Evolutionary conservation across 2,888 invertebrate species (phyloP), one percentile per base, ranked within the genome.

Genomic region (Adelphocoris suturalis): DNA sequence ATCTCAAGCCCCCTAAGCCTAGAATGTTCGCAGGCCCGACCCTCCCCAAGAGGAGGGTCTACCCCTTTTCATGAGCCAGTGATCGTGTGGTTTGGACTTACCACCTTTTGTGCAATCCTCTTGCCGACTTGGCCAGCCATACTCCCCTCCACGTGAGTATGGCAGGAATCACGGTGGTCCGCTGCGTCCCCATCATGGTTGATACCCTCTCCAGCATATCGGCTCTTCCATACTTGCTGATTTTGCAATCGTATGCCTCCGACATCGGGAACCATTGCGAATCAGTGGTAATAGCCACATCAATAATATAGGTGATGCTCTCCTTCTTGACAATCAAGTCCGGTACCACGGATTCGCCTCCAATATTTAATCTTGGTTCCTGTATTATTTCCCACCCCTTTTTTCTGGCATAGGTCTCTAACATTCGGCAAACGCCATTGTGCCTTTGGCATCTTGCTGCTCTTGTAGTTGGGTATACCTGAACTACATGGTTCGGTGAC

Each of bases 281-380:
- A 23, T 78, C 37, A 37, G 78, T 78, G 78, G 78, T 16, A 37
- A 78, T 78, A 9, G 78, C 78, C 28, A 27, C 78, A 9, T 78
- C 78, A n/a, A 78, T 78, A 12, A 78, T n/a, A 23, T 23, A n/a
- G 7, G 78, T 37, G 3, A 5, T n/a, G 13, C 12, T 2, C 4
- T 28, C 37, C 78, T 9, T 28, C 37, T 2, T 7, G 7, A 78
- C n/a, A 1, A 78, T 28, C 13, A 78, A 14, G 37, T 78, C 78
- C 11, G 78, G 78, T 4, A 5, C 11, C 4, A 23, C 7, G 27
- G 37, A 37, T 9, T 2, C 0, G 9, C 13, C 37, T 14, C 78
- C 13, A 37, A 2, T n/a, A 11, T 13, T 13, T 1, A 78, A n/a
- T 0, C 7, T 14, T 1, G 13, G 2, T 14, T 78, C 78, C n/a